Percentiles rank a stretch among this genome's conserved stretches.
Conservation (phyloP, 1,140 invertebrate genomes). For the Hormaphis cornu region DNA sequence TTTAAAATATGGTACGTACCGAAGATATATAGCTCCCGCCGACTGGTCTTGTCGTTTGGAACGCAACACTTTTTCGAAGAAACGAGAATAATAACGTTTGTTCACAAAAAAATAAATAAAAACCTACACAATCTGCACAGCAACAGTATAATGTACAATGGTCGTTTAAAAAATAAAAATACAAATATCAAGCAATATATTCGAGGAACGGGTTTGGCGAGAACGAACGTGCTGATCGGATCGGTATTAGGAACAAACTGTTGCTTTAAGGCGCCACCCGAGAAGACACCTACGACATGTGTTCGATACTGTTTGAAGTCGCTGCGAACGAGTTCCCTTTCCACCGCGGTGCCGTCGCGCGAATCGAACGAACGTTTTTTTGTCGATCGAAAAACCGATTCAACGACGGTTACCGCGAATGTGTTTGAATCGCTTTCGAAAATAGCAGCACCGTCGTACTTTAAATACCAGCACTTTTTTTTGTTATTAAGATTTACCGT, state of each 20-base stretch:
- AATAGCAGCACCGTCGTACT: too few species aligned
- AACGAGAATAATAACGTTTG: not conserved
- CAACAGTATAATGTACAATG: too few species aligned
- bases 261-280: constrained; percentile 21
- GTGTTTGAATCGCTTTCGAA: too few species aligned
- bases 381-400: too few species aligned
- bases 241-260: constrained; percentile 23
- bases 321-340: constrained; percentile 20
- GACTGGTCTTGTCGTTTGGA: not conserved
- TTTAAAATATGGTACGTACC: not conserved
- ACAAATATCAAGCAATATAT: not conserved
- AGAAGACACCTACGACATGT: constrained; percentile 29
- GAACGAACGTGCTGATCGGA: constrained; percentile 23
- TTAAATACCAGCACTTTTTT: too few species aligned
- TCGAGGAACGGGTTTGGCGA: constrained; percentile 1
- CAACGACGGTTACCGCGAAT: too few species aligned
- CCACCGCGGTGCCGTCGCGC: too few species aligned
- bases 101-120: not conserved
- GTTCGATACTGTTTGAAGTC: constrained; percentile 20
- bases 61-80: not conserved
- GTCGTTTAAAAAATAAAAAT: too few species aligned
- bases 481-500: too few species aligned
- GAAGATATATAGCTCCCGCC: too few species aligned
- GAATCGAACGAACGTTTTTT: too few species aligned
- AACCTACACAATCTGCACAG: too few species aligned